phyloP scores from a whole-genome alignment of 2,888 invertebrate genomes.

The Tiliacea aurago region DNA sequence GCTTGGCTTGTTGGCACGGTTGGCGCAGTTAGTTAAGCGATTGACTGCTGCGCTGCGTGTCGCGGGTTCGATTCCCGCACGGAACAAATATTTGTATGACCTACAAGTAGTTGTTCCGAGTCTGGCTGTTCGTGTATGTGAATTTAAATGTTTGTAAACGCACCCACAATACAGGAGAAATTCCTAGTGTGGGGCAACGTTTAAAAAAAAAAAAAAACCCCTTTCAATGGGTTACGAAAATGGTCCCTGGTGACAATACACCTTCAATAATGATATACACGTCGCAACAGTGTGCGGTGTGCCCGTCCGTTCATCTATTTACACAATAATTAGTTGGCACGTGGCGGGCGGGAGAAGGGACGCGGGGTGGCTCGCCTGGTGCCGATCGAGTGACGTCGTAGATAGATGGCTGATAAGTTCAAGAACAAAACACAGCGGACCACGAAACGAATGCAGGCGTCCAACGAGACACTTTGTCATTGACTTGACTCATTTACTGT shows the following conservation, averaged over 20 bases:
- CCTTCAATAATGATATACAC: constrained; percentile 3
- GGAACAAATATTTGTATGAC: too few species aligned
- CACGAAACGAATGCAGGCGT: neutral
- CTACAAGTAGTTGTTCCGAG: too few species aligned
- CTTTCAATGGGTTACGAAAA: too few species aligned
- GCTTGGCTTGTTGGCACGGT: too few species aligned
- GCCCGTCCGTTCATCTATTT: neutral
- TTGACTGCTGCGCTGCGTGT: too few species aligned
- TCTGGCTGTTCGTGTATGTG: too few species aligned
- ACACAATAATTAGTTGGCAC: neutral
- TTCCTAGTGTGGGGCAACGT: too few species aligned
- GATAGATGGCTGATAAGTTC: constrained; percentile 27
- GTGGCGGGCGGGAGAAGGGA: neutral
- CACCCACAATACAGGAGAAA: too few species aligned
- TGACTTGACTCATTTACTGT: constrained; percentile 10
- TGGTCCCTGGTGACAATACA: constrained; percentile 30
- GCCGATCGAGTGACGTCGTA: neutral
- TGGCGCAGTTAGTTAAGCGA: too few species aligned
- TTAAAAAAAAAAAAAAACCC: too few species aligned
- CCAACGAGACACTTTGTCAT: constrained; percentile 12
- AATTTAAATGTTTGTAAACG: too few species aligned
- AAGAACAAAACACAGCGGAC: neutral
- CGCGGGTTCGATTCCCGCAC: too few species aligned
- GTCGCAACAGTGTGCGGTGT: neutral
- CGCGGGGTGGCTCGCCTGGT: neutral